Evolutionary conservation across 2,888 invertebrate genomes (phyloP), one percentile per base, ranked within the genome.

Genomic region (Drosophila atroscutellata): DNA sequence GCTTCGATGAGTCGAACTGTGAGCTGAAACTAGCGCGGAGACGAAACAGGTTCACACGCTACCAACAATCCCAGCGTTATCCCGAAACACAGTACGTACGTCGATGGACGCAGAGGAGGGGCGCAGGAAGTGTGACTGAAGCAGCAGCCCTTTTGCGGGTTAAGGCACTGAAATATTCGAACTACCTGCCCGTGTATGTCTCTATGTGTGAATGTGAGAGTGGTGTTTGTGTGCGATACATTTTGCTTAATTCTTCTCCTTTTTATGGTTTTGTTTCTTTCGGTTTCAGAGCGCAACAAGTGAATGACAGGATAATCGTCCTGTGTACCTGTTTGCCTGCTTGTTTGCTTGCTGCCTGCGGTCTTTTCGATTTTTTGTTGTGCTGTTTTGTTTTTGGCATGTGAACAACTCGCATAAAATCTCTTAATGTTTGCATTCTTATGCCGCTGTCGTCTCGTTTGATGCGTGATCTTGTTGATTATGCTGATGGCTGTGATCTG

Each of bases 391-490:
- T 74, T 84, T 84, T 80, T 90, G 86, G 89, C 89, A 87, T 89
- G 89, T 87, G 89, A 89, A 84, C 84, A 84, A 86, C 85, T 86
- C 79, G 87, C 85, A 89, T 85, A 80, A 89, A 83, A 86, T 83
- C 88, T 86, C 86, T 87, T 85, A 87, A 87, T 89, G 89, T 84
- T 89, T 83, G 89, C 86, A 86, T 87, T 87, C 83, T 87, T 86
- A 86, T 87, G 89, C 85, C 80, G 83, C 85, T 85, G 83, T 86
- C 87, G 85, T 85, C 83, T 81, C 86, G 83, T 87, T 89, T 87
- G 85, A 87, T 87, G 89, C 87, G 89, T 87, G 87, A 89, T 89
- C 86, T 86, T 87, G 85, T 88, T 87, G 86, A 89, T 87, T 87
- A 89, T 87, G 85, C 75, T 86, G 84, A 87, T 83, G 77, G 68